Evolutionary conservation across 2,113 vertebrate species (phyloP).

Genomic region (Scytalopus superciliaris): DNA sequence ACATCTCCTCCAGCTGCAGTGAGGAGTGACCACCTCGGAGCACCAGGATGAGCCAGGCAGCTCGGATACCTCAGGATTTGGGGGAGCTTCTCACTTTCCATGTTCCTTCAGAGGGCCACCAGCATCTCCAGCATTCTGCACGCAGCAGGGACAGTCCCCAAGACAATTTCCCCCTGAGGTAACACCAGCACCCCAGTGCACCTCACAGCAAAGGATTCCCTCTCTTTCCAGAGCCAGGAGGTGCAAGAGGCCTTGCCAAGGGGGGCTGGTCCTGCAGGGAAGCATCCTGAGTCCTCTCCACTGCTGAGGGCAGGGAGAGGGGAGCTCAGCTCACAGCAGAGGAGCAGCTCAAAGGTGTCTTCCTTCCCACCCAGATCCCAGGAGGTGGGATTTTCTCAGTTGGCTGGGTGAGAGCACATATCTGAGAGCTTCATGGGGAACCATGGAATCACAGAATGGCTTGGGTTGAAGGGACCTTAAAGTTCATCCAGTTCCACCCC

Average conservation of each 20-base stretch:
- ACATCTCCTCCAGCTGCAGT: accelerated
- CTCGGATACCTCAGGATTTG: accelerated
- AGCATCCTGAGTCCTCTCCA: neutral
- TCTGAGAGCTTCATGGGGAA: neutral
- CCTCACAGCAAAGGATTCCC: neutral
- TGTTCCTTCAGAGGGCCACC: neutral
- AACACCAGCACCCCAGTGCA: neutral
- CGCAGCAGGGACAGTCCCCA: neutral
- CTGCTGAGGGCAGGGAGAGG: too few species aligned
- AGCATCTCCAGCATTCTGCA: neutral
- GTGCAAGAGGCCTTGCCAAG: neutral
- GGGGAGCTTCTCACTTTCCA: accelerated
- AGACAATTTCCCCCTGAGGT: neutral
- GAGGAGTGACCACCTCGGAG: neutral
- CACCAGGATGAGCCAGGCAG: accelerated
- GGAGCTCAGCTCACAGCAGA: neutral
- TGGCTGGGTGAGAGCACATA: neutral
- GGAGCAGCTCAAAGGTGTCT: neutral
- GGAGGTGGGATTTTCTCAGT: neutral
- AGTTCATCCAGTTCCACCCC: neutral
- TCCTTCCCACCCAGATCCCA: neutral
- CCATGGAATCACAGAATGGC: neutral
- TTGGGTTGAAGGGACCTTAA: neutral
- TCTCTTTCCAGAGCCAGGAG: neutral
- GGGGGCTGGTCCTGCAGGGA: neutral